Conservation (phyloP, 2,888 invertebrate species). For the Nezara viridula region DNA sequence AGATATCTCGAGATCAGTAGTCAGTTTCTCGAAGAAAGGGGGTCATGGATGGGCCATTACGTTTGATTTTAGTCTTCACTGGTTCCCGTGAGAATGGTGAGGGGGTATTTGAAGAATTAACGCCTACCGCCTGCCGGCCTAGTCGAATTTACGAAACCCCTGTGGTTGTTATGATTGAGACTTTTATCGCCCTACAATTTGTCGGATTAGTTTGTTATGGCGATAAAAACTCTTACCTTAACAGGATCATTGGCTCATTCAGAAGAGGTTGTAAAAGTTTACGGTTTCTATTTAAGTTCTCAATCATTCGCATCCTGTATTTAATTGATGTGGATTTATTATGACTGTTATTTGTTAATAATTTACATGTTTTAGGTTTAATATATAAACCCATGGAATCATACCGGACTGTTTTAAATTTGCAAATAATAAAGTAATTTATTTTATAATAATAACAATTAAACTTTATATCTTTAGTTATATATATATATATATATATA, state of each 20-base stretch:
- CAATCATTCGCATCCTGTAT: background rate
- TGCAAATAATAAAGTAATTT: too few relatives aligned
- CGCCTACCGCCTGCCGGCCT: background rate
- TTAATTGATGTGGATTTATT: background rate
- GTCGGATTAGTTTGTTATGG: conserved; percentile 21
- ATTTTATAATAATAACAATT: too few relatives aligned
- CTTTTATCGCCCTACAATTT: conserved; percentile 20
- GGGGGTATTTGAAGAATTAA: background rate
- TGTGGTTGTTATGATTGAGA: background rate
- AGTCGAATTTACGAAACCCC: background rate
- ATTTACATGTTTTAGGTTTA: too few relatives aligned
- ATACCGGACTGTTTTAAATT: too few relatives aligned
- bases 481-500: too few relatives aligned
- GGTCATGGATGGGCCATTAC: conserved; percentile 1
- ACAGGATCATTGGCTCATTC: background rate
- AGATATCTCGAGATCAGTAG: background rate
- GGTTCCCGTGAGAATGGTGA: background rate
- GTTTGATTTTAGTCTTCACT: background rate
- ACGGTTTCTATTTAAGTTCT: background rate
- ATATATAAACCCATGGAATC: too few relatives aligned
- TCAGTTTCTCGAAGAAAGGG: background rate
- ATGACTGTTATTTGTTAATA: too few relatives aligned
- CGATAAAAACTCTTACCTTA: background rate
- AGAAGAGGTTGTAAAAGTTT: background rate
- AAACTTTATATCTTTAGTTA: too few relatives aligned